A percentile compares a stretch with the other conserved stretches of the same genome.
Evolutionary conservation across 2,797 vertebrate species (phyloP).

Genomic region (Pristis pectinata): DNA sequence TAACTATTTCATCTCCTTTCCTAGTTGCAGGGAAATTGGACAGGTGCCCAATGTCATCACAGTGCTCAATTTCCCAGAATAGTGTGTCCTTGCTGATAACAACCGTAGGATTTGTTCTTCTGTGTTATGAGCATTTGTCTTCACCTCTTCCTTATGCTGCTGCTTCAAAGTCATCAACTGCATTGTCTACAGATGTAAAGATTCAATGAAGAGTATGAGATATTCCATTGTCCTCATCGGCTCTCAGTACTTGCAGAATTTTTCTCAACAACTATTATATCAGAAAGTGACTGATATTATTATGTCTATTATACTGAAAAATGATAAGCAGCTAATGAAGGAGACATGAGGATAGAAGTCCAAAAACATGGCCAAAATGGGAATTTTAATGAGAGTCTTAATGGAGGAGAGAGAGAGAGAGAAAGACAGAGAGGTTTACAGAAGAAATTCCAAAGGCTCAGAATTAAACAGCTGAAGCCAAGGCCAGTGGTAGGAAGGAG

Average conservation of each 20-base stretch:
- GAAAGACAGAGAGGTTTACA: neutral
- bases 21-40: too few species aligned
- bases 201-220: neutral
- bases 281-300: neutral
- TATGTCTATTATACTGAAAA: neutral
- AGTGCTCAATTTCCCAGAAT: neutral
- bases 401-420: neutral
- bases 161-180: neutral
- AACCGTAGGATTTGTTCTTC: neutral
- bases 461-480: neutral
- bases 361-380: neutral
- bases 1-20: neutral
- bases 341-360: neutral
- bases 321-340: neutral
- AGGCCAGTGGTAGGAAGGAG: neutral
- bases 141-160: neutral
- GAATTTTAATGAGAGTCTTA: neutral
- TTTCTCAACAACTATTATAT: neutral
- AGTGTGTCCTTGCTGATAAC: neutral
- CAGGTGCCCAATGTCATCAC: neutral
- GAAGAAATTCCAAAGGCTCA: neutral
- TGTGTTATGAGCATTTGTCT: neutral
- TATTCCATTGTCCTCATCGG: neutral
- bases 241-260: too few species aligned
- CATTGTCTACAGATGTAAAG: neutral